These are phyloP conservation scores for Ophion ellenae DNA, from an alignment of 2,888 invertebrate species.

Conservation along the genomic window DNA sequence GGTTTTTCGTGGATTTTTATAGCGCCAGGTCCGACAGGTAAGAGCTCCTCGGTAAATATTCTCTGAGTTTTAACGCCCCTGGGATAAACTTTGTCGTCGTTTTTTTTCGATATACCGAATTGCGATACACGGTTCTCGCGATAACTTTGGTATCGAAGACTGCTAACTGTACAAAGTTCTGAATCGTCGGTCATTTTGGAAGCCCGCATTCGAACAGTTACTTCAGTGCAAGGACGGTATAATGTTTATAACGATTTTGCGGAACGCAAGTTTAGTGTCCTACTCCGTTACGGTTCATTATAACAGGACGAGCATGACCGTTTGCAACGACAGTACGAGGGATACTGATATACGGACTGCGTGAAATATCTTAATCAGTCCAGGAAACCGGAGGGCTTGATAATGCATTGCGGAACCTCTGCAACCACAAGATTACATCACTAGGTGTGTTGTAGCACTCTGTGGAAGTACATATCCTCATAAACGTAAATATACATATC, in stretches of 20 bases:
- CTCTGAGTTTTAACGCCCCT: conserved; percentile 13
- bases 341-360: conserved; percentile 49
- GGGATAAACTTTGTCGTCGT: conserved; percentile 47
- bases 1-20: conserved; percentile 19
- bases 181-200: conserved; percentile 32
- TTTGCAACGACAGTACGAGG: conserved; percentile 23
- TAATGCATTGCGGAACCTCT: conserved; percentile 46
- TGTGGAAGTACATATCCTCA: conserved; percentile 1
- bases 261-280: not conserved
- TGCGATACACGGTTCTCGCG: conserved; percentile 67
- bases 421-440: conserved; percentile 44
- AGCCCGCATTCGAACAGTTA: not conserved
- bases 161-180: conserved; percentile 44
- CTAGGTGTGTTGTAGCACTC: conserved; percentile 28
- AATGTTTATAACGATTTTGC: not conserved
- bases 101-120: conserved; percentile 27
- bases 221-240: not conserved
- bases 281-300: not conserved
- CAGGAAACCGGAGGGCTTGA: conserved; percentile 56
- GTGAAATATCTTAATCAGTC: conserved; percentile 57
- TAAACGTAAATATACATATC: not conserved
- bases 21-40: not conserved
- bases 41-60: conserved; percentile 43
- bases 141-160: conserved; percentile 71
- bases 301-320: conserved; percentile 20